These are phyloP conservation scores for Lagothrix lagotricha DNA, from an alignment of 2,797 vertebrate species.

Conservation along the genomic window DNA sequence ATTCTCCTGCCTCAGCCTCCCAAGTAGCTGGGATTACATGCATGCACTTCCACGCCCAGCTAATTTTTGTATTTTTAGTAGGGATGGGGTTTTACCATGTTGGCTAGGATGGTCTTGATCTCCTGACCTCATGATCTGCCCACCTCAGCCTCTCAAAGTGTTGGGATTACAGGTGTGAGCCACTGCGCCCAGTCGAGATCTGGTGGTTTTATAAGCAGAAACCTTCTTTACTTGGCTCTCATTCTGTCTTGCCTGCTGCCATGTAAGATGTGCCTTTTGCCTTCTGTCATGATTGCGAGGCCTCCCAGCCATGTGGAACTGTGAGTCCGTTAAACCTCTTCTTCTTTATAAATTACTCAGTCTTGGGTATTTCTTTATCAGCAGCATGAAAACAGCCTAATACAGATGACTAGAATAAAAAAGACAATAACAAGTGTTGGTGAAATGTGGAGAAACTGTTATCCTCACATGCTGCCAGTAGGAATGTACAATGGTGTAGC, in stretches of 20 bases:
- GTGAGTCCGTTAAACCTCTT: neutral
- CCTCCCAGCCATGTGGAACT: neutral
- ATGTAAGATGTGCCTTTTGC: rapidly evolving
- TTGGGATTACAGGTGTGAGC: neutral
- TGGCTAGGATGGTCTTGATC: neutral
- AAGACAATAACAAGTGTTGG: neutral
- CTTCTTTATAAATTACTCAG: neutral
- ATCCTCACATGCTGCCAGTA: neutral
- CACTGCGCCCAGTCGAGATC: neutral
- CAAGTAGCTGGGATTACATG: neutral
- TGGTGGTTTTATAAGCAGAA: neutral
- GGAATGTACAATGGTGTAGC: too few relatives aligned
- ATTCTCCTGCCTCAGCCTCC: neutral
- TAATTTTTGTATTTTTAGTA: neutral
- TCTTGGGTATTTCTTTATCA: neutral
- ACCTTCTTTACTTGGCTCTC: neutral
- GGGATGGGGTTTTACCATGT: neutral
- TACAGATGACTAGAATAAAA: neutral
- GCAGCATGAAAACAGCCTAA: neutral
- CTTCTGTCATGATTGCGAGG: neutral
- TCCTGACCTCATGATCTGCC: neutral
- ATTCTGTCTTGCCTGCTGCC: neutral
- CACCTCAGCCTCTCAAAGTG: neutral
- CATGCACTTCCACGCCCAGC: too few relatives aligned
- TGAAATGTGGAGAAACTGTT: neutral